These are phyloP conservation scores for Iselma pallidipennis DNA, from an alignment of 2,888 invertebrate genomes.

Conservation along the genomic window DNA sequence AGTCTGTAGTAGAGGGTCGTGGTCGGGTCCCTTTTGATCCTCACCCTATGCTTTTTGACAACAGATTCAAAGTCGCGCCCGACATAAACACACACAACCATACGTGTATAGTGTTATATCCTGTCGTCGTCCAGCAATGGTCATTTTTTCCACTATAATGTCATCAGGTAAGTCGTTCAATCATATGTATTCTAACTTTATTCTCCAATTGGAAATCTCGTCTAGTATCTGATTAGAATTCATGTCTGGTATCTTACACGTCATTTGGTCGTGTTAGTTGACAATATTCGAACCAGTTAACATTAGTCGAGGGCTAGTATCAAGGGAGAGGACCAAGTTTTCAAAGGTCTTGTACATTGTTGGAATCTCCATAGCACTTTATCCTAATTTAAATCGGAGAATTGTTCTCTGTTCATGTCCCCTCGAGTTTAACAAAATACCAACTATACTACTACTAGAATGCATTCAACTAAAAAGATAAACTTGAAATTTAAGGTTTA, in stretches of 20 bases:
- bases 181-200: too few relatives aligned
- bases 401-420: slow-evolving; percentile 33
- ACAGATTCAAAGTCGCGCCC: slow-evolving; percentile 14
- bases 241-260: slow-evolving; percentile 51
- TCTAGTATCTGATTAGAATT: slow-evolving; percentile 35
- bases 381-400: slow-evolving; percentile 48
- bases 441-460: slow-evolving; percentile 46
- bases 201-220: neutral
- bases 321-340: slow-evolving; percentile 13
- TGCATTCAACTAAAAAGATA: slow-evolving; percentile 52
- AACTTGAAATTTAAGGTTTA: slow-evolving; percentile 33
- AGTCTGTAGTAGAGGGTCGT: slow-evolving; percentile 13
- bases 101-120: neutral
- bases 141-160: neutral
- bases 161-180: neutral
- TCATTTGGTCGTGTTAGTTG: slow-evolving; percentile 55
- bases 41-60: slow-evolving; percentile 9
- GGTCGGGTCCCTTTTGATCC: slow-evolving; percentile 23
- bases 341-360: slow-evolving; percentile 9
- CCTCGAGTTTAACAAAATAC: slow-evolving; percentile 47
- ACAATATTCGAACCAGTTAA: slow-evolving; percentile 35
- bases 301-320: neutral
- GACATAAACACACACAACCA: neutral
- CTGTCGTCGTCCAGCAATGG: neutral
- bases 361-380: slow-evolving; percentile 24